Conservation (phyloP, 2,888 invertebrate species). For the Ametastegia equiseti region DNA sequence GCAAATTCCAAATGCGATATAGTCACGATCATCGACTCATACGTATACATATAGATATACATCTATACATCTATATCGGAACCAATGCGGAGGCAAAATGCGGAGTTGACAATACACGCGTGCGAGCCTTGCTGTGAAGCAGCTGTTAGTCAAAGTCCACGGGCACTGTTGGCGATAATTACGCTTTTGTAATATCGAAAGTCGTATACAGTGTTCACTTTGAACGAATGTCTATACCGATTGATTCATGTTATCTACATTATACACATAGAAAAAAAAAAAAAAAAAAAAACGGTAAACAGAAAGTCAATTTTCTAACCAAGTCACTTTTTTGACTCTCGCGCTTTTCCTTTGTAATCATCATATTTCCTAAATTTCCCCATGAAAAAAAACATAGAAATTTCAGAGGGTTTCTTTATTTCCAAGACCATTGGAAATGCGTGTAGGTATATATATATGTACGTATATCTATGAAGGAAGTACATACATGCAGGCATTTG, state of each 20-base stretch:
- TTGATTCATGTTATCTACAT: too few species aligned
- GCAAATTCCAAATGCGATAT: neutral
- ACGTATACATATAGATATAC: neutral
- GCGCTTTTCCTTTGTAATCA: too few species aligned
- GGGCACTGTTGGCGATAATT: neutral
- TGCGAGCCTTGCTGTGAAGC: neutral
- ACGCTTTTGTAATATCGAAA: neutral
- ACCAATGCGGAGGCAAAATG: neutral
- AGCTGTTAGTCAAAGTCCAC: conserved; percentile 11
- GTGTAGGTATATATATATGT: neutral
- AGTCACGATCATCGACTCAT: neutral
- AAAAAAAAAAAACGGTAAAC: too few species aligned
- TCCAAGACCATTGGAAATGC: neutral
- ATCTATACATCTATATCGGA: neutral
- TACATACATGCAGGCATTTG: neutral
- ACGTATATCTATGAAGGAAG: neutral
- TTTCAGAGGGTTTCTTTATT: neutral
- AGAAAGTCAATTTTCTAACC: too few species aligned
- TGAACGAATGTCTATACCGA: too few species aligned
- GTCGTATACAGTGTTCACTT: too few species aligned
- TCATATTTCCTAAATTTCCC: too few species aligned
- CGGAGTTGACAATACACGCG: neutral
- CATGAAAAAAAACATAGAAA: too few species aligned
- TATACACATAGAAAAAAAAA: too few species aligned
- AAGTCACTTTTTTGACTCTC: too few species aligned